phyloP scores from a whole-genome alignment of 2,113 vertebrate genomes.

The Calyptommatus sinebrachiatus region DNA sequence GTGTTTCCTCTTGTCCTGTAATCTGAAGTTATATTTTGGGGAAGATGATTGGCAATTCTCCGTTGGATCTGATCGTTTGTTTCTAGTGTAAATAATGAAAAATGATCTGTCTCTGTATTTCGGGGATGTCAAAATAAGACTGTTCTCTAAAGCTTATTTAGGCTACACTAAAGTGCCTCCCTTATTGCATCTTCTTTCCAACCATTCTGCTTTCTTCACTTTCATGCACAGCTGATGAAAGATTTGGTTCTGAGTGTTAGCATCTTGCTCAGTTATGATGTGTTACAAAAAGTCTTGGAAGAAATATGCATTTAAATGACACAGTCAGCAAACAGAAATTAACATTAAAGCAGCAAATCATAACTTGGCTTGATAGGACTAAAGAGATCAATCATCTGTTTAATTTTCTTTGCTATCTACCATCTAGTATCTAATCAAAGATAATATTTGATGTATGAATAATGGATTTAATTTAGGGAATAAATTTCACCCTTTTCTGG shows the following conservation, averaged over 20 bases:
- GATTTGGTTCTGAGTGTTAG: not conserved
- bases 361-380: not conserved
- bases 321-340: not conserved
- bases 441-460: not conserved
- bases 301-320: conserved; percentile 20
- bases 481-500: not conserved
- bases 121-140: conserved; percentile 19
- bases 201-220: not conserved
- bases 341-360: conserved; percentile 14
- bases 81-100: conserved; percentile 21
- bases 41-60: not conserved
- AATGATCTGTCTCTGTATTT: not conserved
- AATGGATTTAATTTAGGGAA: not conserved
- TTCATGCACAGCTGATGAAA: conserved; percentile 34
- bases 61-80: not conserved
- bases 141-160: conserved; percentile 9
- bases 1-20: not conserved
- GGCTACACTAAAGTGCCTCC: conserved; percentile 19
- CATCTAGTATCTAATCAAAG: not conserved
- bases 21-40: not conserved
- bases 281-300: conserved; percentile 37
- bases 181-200: not conserved
- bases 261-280: conserved; percentile 1
- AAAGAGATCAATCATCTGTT: not conserved
- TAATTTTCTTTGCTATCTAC: not conserved